Base-by-base conservation (phyloP, 2,888 invertebrate genomes). In the Candidula unifasciata region DNA sequence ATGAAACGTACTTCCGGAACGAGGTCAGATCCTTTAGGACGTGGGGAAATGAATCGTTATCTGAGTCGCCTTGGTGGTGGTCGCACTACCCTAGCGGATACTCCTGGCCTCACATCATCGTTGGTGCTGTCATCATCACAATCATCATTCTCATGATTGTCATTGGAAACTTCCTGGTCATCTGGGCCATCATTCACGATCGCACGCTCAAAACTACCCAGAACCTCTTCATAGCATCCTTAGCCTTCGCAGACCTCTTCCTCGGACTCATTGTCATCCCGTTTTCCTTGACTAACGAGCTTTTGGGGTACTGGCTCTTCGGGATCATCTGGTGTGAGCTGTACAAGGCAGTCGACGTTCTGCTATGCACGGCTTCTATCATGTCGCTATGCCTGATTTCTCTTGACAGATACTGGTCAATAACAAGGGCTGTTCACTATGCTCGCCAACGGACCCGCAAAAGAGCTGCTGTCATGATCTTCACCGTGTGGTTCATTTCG, bases 301-400 rank as follows among this genome's bases (percentile, higher is more conserved):
- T 99, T 90, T 98, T 99, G 98, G 98, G 98, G 21, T 98, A 98
- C 92, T 99, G 98, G 99, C 97, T 97, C 94, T 99, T 99, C 93
- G 98, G 98, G 85, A 96, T 96, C 90, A 96, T 97, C 96, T 98
- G 98, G 97, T 99, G 98, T 94, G 98, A 98, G 94, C 96, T 99
- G 92, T 94, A 94, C 94, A 92, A 94, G 81, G 98, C 98, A 33
- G 97, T 98, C 96, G 99, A 99, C 95, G 98, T 99, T 91, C 94
- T 99, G 78, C 95, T 98, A 92, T 97, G 98, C 94, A 99, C 98
- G 21, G 98, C 98, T 78, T 98, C 97, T 87, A 99, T 99, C 89
- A 97, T 98, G 96, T 98, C 98, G 94, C 95, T 99, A 94, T 98
- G 98, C 94, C 95, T 99, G 92, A 98, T 99, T 93, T 97, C 97